Percentiles rank a stretch among this genome's conserved stretches.
phyloP scores from a whole-genome alignment of 2,888 invertebrate species.

The Parasteatoda lunata region DNA sequence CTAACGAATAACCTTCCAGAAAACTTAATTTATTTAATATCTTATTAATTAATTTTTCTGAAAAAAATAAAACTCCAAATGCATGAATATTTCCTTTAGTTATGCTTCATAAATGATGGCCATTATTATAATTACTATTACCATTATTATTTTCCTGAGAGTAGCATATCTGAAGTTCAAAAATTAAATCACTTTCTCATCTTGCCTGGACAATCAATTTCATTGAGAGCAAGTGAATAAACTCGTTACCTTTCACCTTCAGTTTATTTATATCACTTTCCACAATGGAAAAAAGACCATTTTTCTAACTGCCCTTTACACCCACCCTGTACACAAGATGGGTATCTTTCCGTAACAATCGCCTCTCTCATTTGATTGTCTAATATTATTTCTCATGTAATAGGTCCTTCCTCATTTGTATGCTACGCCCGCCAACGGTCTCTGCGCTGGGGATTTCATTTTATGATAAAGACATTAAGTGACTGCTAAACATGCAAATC shows the following conservation, averaged over 20 bases:
- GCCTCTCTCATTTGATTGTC: not conserved
- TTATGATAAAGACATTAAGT: not conserved
- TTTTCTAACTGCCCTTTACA: not conserved
- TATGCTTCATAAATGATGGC: too few species aligned
- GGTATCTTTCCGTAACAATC: not conserved
- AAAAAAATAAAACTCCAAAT: too few species aligned
- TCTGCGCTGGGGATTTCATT: not conserved
- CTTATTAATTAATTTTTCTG: too few species aligned
- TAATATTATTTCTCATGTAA: not conserved
- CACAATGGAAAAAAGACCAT: slow-evolving; percentile 5
- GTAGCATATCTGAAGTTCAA: too few species aligned
- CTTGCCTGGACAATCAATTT: slow-evolving; percentile 1
- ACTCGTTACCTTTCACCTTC: slow-evolving; percentile 9
- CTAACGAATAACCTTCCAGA: too few species aligned
- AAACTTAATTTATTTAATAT: too few species aligned
- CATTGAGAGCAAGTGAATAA: not conserved
- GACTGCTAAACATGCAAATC: not conserved
- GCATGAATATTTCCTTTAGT: too few species aligned
- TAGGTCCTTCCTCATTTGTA: not conserved
- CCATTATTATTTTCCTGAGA: too few species aligned
- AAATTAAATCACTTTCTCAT: not conserved
- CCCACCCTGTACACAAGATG: not conserved
- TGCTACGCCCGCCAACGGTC: not conserved
- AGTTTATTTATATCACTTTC: slow-evolving; percentile 17
- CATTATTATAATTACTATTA: too few species aligned